A percentile compares a stretch with the other conserved stretches of the same genome.
phyloP scores from a whole-genome alignment of 1,140 invertebrate genomes.

The Apis dorsata region DNA sequence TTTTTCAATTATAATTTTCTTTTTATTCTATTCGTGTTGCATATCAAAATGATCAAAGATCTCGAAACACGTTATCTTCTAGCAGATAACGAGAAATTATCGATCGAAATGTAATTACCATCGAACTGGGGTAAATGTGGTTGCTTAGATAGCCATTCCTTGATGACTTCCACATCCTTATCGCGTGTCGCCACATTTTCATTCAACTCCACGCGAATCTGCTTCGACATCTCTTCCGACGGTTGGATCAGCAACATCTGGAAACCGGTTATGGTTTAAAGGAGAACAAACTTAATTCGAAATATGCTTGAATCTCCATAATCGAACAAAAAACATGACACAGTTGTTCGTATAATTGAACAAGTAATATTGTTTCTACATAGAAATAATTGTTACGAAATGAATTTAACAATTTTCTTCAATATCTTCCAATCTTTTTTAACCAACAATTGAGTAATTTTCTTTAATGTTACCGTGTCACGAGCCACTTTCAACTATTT shows the following conservation, averaged over 20 bases:
- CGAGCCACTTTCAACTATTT: too few species aligned
- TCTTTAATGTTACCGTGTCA: too few species aligned
- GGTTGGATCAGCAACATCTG: slow-evolving; percentile 88
- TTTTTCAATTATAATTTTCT: too few species aligned
- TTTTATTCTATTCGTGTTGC: neutral
- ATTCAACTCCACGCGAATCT: slow-evolving; percentile 88
- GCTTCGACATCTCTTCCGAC: slow-evolving; percentile 85
- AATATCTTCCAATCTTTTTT: too few species aligned
- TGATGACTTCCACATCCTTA: slow-evolving; percentile 83
- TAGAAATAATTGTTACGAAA: too few species aligned
- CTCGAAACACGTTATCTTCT: neutral
- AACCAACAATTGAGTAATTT: too few species aligned
- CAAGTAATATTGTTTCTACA: too few species aligned
- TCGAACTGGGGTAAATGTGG: slow-evolving; percentile 86
- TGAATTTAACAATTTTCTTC: too few species aligned
- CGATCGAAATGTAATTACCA: slow-evolving; percentile 79
- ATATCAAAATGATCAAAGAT: neutral
- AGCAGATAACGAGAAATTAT: neutral
- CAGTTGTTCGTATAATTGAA: too few species aligned
- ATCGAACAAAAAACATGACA: too few species aligned
- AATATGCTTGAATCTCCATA: neutral
- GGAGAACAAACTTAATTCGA: neutral
- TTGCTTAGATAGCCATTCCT: slow-evolving; percentile 86
- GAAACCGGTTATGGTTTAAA: neutral
- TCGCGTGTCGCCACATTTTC: slow-evolving; percentile 85